Conservation (phyloP, 2,888 invertebrate species). For the Tenthredo livida region DNA sequence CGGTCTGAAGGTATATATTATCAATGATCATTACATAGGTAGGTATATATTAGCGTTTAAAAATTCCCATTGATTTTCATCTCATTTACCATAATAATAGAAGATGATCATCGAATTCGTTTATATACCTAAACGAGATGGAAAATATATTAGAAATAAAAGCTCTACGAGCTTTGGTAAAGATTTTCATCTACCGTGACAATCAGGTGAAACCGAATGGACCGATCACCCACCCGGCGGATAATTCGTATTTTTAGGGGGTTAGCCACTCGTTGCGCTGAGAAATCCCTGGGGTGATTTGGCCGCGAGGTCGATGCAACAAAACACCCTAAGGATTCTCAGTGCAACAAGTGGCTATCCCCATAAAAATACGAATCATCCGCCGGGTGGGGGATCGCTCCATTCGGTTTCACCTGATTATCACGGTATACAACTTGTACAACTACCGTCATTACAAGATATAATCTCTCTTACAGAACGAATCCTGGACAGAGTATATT, state of each 20-base stretch:
- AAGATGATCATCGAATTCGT: background rate
- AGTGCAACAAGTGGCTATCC: too few species aligned
- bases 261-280: too few species aligned
- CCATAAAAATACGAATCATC: too few species aligned
- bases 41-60: background rate
- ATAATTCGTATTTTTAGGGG: too few species aligned
- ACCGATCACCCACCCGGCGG: too few species aligned
- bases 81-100: conserved; percentile 6
- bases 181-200: conserved; percentile 15
- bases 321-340: too few species aligned
- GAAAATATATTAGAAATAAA: background rate
- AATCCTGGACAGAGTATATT: background rate
- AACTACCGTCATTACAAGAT: conserved; percentile 60
- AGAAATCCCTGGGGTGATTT: too few species aligned
- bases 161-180: background rate
- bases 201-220: too few species aligned
- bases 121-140: background rate
- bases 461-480: conserved; percentile 48
- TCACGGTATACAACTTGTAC: conserved; percentile 15
- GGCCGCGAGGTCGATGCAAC: too few species aligned
- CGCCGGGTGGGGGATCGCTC: too few species aligned
- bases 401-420: too few species aligned
- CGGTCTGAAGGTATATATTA: background rate
- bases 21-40: background rate
- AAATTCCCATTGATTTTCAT: background rate